Conservation (phyloP, 2,113 vertebrate species). For the Hypocryptadius cinnamomeus region DNA sequence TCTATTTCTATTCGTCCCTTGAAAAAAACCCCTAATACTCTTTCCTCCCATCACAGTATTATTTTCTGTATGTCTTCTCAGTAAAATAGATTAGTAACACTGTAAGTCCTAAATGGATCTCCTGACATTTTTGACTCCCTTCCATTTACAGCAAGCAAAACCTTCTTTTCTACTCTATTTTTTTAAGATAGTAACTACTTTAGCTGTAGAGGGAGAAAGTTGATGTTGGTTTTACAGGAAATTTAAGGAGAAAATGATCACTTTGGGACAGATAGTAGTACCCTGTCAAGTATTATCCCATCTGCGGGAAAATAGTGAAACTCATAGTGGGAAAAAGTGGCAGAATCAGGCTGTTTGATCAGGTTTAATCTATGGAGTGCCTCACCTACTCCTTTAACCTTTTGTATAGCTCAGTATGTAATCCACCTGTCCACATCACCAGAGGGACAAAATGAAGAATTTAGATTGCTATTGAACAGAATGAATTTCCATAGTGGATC, state of each 20-base stretch:
- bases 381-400: conserved; percentile 36
- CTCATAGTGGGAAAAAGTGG: conserved; percentile 9
- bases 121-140: conserved; percentile 2
- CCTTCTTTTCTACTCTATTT: conserved; percentile 32
- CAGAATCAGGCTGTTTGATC: conserved; percentile 25
- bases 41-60: background rate
- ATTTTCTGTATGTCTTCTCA: conserved; percentile 4
- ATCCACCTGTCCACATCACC: conserved; percentile 27
- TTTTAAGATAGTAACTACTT: background rate
- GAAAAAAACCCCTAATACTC: background rate
- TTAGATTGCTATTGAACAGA: conserved; percentile 24
- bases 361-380: conserved; percentile 32
- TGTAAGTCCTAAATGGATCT: conserved; percentile 15
- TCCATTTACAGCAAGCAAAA: conserved; percentile 3
- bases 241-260: conserved; percentile 50
- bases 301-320: conserved; percentile 21
- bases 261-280: conserved; percentile 47
- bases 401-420: background rate
- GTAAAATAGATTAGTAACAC: conserved; percentile 27
- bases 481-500: conserved; percentile 51
- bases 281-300: conserved; percentile 40
- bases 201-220: conserved; percentile 9
- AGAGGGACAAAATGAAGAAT: conserved; percentile 38
- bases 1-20: background rate
- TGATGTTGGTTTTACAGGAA: conserved; percentile 37